Evolutionary conservation across 2,797 vertebrate genomes (phyloP).

Genomic region (Anguilla pacifica): DNA sequence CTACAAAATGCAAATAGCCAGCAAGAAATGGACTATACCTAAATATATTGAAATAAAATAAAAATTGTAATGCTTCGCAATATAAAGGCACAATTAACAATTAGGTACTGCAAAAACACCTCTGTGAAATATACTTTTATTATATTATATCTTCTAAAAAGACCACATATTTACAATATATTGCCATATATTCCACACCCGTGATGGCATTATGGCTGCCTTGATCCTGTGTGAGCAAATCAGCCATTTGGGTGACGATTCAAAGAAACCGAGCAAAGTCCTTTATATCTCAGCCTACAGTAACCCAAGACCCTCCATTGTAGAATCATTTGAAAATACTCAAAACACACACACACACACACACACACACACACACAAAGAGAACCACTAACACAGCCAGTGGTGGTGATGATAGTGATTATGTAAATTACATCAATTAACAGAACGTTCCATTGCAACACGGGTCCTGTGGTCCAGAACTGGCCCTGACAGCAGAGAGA

Average conservation of each 20-base stretch:
- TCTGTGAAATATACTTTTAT: no score
- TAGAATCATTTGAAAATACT: not conserved
- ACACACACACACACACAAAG: not conserved
- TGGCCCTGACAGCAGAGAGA: not conserved
- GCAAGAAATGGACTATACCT: not conserved
- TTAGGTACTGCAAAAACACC: no score
- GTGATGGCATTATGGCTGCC: no score
- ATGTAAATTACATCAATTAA: slow-evolving; percentile 16
- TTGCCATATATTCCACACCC: no score
- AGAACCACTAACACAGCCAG: not conserved
- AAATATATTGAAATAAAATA: no score
- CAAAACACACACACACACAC: not conserved
- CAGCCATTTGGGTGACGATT: not conserved
- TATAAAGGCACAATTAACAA: no score
- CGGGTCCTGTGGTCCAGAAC: not conserved
- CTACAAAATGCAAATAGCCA: not conserved
- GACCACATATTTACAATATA: no score
- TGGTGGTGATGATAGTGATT: slow-evolving; percentile 6
- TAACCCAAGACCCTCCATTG: not conserved
- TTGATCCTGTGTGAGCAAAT: no score
- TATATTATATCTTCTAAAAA: no score
- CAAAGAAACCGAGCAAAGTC: not conserved
- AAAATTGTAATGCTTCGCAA: no score
- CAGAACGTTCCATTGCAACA: not conserved
- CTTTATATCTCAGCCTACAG: not conserved